Evolutionary conservation across 2,888 invertebrate genomes (phyloP), one percentile per base, ranked within the genome.

Genomic region (Lasioglossum marginatum): DNA sequence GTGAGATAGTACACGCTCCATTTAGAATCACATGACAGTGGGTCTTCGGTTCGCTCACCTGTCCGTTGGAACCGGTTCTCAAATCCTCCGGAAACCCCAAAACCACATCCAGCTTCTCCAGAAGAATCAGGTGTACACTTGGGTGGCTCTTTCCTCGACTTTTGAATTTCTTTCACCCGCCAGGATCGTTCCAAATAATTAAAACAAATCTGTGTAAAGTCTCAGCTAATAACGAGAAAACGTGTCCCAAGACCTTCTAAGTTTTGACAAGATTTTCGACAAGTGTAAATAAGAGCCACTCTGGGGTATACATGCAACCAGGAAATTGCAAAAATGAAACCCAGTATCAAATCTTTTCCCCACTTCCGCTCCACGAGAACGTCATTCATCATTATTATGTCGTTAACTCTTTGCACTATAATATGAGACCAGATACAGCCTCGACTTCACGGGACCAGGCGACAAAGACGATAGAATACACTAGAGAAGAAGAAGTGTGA

Each of bases 21-120:
- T 16, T 4, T 31, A 16, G 12, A n/a, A 10, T 52, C 23, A n/a
- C 23, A n/a, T 1, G 1, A 52, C 10, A 16, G 27, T 27, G 5
- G 60, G 5, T 60, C 27, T 27, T 60, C 27, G 60, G 27, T 14
- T 60, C 27, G 27, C 4, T 27, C 14, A 16, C 12, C 27, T n/a
- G 14, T 27, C 5, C 31, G 57, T 31, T 31, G 16, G 6, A 80
- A 73, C 80, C 73, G 82, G 60, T 77, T 77, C 27, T 43, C 34
- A 4, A 60, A 70, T 77, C 23, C 1, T 52, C 80, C 80, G 87
- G 84, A 87, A 87, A 80, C 72, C 84, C 84, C 34, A 83, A 87
- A 87, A 87, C 87, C 87, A 40, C 82, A n/a, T 57, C 57, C 57
- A n/a, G n/a, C 4, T 57, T 12, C n/a, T 12, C 12, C n/a, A n/a